Evolutionary conservation across 2,888 invertebrate species (phyloP).

Genomic region (Metellina segmentata): DNA sequence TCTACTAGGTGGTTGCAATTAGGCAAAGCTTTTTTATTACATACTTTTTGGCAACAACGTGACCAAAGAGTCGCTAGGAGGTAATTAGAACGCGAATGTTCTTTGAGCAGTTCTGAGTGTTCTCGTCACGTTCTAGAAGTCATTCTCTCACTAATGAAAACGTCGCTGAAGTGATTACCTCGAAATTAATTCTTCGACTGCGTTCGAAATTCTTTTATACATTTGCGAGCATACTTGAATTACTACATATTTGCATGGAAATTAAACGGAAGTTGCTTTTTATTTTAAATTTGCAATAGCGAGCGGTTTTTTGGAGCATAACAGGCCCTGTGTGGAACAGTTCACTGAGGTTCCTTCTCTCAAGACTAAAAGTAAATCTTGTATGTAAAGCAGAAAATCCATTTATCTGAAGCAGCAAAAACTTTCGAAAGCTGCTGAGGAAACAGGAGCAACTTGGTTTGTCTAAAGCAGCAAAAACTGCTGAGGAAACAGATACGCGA

Average conservation of each 20-base stretch:
- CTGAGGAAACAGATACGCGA: too few relatives aligned
- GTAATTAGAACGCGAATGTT: not conserved
- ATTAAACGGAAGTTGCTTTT: not conserved
- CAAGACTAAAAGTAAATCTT: not conserved
- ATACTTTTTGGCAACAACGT: slow-evolving; percentile 8
- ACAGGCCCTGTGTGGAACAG: not conserved
- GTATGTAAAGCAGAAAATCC: not conserved
- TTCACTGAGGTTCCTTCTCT: not conserved
- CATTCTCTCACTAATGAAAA: not conserved
- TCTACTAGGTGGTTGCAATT: not conserved
- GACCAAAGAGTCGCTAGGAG: not conserved
- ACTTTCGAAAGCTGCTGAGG: too few relatives aligned
- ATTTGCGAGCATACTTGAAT: not conserved
- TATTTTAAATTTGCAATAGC: not conserved
- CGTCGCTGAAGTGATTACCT: slow-evolving; percentile 8
- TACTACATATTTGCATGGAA: not conserved
- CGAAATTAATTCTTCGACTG: not conserved
- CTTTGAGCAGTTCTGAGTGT: not conserved
- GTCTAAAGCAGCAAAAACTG: too few relatives aligned
- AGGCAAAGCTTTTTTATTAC: not conserved
- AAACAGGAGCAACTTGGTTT: too few relatives aligned
- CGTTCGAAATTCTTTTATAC: not conserved
- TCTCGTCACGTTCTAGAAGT: not conserved
- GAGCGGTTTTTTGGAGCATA: not conserved
- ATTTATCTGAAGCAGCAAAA: too few relatives aligned